phyloP scores from a whole-genome alignment of 2,888 invertebrate species.

The Calameuta filiformis region DNA sequence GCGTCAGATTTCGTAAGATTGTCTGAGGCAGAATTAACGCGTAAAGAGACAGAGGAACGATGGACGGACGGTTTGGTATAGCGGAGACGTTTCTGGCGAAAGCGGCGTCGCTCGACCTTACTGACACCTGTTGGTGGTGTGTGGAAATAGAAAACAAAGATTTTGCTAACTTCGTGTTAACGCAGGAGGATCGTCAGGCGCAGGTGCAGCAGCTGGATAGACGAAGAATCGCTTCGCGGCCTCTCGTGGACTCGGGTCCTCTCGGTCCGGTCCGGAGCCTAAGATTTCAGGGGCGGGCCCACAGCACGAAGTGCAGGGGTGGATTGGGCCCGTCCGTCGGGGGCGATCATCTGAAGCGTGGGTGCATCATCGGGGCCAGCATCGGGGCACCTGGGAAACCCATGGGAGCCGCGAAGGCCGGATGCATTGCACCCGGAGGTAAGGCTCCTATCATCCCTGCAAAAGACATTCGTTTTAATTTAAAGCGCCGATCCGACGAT shows the following conservation, averaged over 20 bases:
- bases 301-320: conserved; percentile 70
- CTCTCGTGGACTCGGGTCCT: conserved; percentile 22
- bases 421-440: conserved; percentile 68
- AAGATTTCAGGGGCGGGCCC: conserved; percentile 68
- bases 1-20: background rate
- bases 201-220: conserved; percentile 35
- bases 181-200: conserved; percentile 46
- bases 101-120: background rate
- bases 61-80: no score
- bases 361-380: conserved; percentile 80
- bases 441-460: conserved; percentile 66
- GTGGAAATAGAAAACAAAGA: conserved; percentile 40
- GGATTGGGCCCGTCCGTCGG: conserved; percentile 68
- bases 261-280: conserved; percentile 24
- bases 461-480: conserved; percentile 38
- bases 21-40: no score
- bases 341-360: conserved; percentile 88
- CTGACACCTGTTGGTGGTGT: background rate
- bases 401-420: conserved; percentile 68
- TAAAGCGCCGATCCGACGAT: background rate
- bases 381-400: conserved; percentile 69
- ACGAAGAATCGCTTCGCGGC: conserved; percentile 8
- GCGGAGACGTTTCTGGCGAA: background rate
- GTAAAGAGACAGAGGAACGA: no score
- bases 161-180: conserved; percentile 61